phyloP scores from a whole-genome alignment of 1,140 invertebrate genomes.

The Trachymyrmex septentrionalis region DNA sequence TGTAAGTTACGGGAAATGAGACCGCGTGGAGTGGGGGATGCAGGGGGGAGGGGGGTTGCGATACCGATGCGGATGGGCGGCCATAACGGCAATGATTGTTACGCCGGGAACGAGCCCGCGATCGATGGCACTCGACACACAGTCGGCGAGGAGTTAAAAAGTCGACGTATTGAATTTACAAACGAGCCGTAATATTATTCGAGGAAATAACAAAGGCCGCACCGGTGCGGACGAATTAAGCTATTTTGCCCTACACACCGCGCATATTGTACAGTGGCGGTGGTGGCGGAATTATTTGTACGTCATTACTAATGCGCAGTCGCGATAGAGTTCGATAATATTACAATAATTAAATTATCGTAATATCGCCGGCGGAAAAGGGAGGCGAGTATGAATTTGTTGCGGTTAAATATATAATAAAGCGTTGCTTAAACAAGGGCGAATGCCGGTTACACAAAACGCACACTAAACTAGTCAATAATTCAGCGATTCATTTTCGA shows the following conservation, averaged over 20 bases:
- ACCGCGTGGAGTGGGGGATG: not conserved
- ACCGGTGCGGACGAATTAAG: constrained; percentile 58
- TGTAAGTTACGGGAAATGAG: constrained; percentile 2
- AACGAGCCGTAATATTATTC: constrained; percentile 64
- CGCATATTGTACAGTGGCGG: constrained; percentile 40
- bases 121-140: constrained; percentile 57
- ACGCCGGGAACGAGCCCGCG: constrained; percentile 5
- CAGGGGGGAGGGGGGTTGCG: not conserved
- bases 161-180: constrained; percentile 61
- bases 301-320: constrained; percentile 64
- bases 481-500: constrained; percentile 62
- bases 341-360: constrained; percentile 69
- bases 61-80: constrained; percentile 19
- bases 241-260: constrained; percentile 56
- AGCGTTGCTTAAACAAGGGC: constrained; percentile 63
- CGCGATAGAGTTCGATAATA: constrained; percentile 66
- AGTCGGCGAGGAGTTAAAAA: constrained; percentile 54
- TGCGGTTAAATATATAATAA: constrained; percentile 68
- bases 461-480: constrained; percentile 54
- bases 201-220: constrained; percentile 63
- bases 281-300: constrained; percentile 61
- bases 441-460: constrained; percentile 63
- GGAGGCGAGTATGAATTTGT: constrained; percentile 63
- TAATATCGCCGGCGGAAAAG: constrained; percentile 65
- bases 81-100: constrained; percentile 31